These are phyloP conservation scores for Microctenopoma steveboyesi DNA, from an alignment of 2,797 vertebrate genomes.

Conservation along the genomic window DNA sequence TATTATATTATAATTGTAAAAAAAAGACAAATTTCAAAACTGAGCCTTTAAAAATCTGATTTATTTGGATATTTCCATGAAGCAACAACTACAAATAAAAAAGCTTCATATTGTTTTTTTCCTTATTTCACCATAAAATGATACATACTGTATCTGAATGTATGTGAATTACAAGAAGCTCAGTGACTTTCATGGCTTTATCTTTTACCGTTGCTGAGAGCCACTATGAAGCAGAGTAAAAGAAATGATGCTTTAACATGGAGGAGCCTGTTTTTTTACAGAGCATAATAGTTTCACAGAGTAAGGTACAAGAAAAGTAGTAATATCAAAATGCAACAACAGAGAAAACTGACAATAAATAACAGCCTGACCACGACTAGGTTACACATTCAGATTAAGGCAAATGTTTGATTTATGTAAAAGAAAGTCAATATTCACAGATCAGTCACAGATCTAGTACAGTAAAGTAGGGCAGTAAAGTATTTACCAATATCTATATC, in stretches of 20 bases:
- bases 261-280: neutral
- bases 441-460: neutral
- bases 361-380: neutral
- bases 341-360: neutral
- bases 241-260: neutral
- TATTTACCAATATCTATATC: neutral
- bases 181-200: neutral
- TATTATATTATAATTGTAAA: neutral
- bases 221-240: neutral
- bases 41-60: neutral
- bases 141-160: neutral
- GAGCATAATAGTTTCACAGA: conserved; percentile 31
- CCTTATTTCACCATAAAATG: neutral
- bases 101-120: conserved; percentile 1
- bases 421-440: neutral
- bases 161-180: neutral
- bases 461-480: neutral
- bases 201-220: conserved; percentile 14
- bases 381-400: conserved; percentile 37
- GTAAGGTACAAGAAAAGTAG: conserved; percentile 23
- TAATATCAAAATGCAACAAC: conserved; percentile 13
- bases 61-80: conserved; percentile 17
- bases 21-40: neutral
- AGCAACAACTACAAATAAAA: conserved; percentile 5
- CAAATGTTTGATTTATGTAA: conserved; percentile 17